These are phyloP conservation scores for Sigmodon hispidus DNA, from an alignment of 2,113 vertebrate species.

Conservation along the genomic window DNA sequence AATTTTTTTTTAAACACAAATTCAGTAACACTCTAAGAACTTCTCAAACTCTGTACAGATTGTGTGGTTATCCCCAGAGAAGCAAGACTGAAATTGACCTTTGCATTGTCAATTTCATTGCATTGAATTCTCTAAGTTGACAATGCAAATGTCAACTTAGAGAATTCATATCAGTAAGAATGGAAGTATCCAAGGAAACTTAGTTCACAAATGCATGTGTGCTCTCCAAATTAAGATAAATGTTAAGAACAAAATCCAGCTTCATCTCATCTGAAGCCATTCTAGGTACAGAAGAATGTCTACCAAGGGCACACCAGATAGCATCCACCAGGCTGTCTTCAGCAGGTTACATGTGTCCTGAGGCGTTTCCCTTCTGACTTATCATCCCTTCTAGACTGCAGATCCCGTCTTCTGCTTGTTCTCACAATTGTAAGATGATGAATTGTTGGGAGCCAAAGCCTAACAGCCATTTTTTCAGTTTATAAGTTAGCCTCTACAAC, in stretches of 20 bases:
- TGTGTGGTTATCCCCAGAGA: not conserved
- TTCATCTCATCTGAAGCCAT: not conserved
- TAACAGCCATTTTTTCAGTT: too few species aligned
- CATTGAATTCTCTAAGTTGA: too few species aligned
- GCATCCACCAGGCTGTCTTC: not conserved
- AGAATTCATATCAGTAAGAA: not conserved
- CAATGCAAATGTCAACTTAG: too few species aligned
- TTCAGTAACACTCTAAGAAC: not conserved
- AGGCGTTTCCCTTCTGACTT: not conserved
- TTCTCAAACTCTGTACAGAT: not conserved
- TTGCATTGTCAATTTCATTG: too few species aligned
- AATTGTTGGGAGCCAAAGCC: too few species aligned
- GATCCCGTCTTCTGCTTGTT: not conserved
- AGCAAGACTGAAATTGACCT: not conserved
- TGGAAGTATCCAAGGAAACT: not conserved
- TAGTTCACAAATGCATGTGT: conserved; percentile 14
- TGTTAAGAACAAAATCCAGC: not conserved
- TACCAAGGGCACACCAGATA: not conserved
- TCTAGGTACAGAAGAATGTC: not conserved
- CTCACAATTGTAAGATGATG: not conserved
- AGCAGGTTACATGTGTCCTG: not conserved
- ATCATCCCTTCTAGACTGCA: not conserved
- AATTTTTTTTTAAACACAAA: conserved; percentile 27
- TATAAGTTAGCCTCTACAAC: too few species aligned
- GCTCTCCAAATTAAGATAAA: conserved; percentile 45